phyloP scores from a whole-genome alignment of 2,113 vertebrate species.

The Laticauda laticaudata region DNA sequence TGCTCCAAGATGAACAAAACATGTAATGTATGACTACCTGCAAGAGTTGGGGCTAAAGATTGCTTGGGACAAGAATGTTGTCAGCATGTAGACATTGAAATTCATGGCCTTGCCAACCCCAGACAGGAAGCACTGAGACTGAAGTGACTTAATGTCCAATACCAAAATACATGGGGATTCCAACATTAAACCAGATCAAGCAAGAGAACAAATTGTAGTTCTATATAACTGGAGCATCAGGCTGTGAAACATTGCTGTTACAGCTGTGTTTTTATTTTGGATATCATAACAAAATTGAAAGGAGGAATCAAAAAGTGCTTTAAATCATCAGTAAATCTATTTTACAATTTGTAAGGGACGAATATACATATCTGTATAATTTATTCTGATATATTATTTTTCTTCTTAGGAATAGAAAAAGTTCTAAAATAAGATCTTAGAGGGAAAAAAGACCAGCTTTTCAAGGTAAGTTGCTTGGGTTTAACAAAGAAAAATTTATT shows the following conservation, averaged over 20 bases:
- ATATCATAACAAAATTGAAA: neutral
- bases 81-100: neutral
- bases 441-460: fast-evolving
- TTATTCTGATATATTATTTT: conserved; percentile 6
- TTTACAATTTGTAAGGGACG: neutral
- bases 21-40: neutral
- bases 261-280: neutral
- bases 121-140: neutral
- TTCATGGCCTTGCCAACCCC: neutral
- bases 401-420: neutral
- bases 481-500: neutral
- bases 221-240: neutral
- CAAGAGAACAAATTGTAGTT: neutral
- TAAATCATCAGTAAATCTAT: neutral
- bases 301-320: neutral
- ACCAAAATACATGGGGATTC: neutral
- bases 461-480: neutral
- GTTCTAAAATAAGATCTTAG: fast-evolving
- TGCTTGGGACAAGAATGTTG: neutral
- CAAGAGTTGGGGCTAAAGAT: neutral
- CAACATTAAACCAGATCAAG: neutral
- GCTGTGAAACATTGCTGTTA: neutral
- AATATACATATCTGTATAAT: neutral
- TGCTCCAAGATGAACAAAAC: neutral
- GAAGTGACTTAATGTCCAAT: neutral